Base-by-base conservation (phyloP, 2,888 invertebrate species). In the Congeria kusceri region DNA sequence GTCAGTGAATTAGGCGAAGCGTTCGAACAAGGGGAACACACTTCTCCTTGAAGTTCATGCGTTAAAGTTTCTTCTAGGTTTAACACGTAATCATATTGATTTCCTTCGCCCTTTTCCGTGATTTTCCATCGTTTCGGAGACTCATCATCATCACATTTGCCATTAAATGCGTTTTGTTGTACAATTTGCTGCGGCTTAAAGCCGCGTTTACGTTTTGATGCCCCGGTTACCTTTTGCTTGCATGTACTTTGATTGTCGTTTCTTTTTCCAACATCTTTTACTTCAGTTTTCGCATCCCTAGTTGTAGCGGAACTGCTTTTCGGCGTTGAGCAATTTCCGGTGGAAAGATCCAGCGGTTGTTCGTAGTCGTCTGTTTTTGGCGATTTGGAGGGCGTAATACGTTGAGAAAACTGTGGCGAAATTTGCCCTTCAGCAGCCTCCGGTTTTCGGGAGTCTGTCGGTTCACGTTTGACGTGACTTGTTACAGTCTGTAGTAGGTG, bases 191-290 rank as follows among this genome's bases (percentile, higher is more conserved):
- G 67, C 4, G 75, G 79, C 29, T 27, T 63, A 23, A 53, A 75
- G 25, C 77, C 81, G 39, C 77, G 75, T 61, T 82, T 82, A 28
- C 81, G 71, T 69, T 77, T 82, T 25, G 81, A 70, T 1, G 81
- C 77, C 9, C 81, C 81, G 20, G 71, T 49, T 49, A 49, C 18
- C 5, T 49, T 18, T 32, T 4, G 32, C 32, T 32, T 9, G 32
- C 32, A 9, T 9, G 32, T 4, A 9, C 9, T 32, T 9, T 4
- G 9, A 9, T 32, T 32, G 32, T 32, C 32, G 32, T 9, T 4
- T 32, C 32, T 9, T 9, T 32, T 32, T 32, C 32, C 32, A 32
- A 4, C 32, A 32, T 32, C 32, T 32, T 7, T 4, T 7, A 4
- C 32, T 32, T 32, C 5, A 32, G 4, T 32, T 32, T 4, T 32